Base-by-base conservation (phyloP, 2,113 vertebrate species). In the Ptilorrhoa leucosticta region DNA sequence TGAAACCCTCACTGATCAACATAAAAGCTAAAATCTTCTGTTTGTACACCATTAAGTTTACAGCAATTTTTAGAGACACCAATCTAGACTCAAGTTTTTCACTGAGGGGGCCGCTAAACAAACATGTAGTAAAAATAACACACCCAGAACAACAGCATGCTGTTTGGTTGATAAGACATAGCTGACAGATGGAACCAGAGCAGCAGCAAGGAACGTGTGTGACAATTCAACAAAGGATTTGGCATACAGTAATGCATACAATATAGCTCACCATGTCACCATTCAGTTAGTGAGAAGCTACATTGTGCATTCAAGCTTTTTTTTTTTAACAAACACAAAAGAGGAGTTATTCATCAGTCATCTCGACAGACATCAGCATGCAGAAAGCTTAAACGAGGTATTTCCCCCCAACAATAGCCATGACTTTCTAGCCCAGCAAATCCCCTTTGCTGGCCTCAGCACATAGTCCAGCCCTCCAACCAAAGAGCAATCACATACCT, bases 401-500 rank as follows among this genome's bases (percentile, higher is more conserved):
- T 90, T 91, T 90, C 33, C 37, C 42, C 51, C 14, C 56, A 51
- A 33, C 84, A 64, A 94, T 15, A 88, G 86, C 44, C 37, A 89
- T 39, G 33, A 87, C 31, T 83, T 93, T 81, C 40, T 37, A 78
- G 69, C 42, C 83, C 61, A 85, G 72, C 63, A 88, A 83, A 94
- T 51, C 22, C 79, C 27, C 30, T 83, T 87, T 77, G 75, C 75
- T 90, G 69, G 77, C 58, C 63, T 81, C 2, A 3, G 50, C 26
- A 76, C 56, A 76, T 5, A 75, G 27, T 61, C 19, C 76, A 91
- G 8, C 31, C 58, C 54, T 81, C n/a, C 54, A 87, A 33, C 21
- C 65, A 57, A 63, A 90, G 23, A 40, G 40, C 44, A 94, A 83
- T 33, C 31, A 58, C 97, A 71, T 97, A 99, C 99, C 99, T 99